These are phyloP conservation scores for Calycopis cecrops DNA, from an alignment of 1,140 invertebrate genomes.

Conservation along the genomic window DNA sequence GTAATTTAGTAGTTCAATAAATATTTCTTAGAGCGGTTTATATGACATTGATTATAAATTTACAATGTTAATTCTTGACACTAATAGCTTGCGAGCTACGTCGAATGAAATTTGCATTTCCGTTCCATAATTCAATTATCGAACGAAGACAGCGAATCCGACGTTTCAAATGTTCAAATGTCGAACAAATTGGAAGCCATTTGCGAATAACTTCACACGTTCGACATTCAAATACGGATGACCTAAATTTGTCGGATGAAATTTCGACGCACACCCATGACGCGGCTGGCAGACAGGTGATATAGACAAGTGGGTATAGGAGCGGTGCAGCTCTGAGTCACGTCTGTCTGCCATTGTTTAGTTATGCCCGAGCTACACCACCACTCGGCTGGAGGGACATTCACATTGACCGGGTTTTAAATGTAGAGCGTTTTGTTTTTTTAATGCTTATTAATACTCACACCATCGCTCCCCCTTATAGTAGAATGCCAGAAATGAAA, in stretches of 20 bases:
- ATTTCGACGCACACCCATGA: background rate
- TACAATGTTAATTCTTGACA: no score
- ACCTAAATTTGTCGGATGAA: constrained; percentile 7
- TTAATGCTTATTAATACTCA: background rate
- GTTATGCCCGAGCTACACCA: constrained; percentile 31
- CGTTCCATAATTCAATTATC: no score
- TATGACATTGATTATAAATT: no score
- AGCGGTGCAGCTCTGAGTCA: constrained; percentile 40
- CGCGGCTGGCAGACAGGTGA: constrained; percentile 1
- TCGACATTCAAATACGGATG: background rate
- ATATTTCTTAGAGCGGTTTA: no score
- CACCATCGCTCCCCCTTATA: no score
- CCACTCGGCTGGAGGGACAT: constrained; percentile 10
- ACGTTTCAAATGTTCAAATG: no score
- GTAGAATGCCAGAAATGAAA: no score
- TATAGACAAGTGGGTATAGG: constrained; percentile 1
- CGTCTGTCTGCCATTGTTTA: constrained; percentile 50
- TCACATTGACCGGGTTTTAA: constrained; percentile 16
- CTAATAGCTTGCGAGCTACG: no score
- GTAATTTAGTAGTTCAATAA: no score
- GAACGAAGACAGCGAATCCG: no score
- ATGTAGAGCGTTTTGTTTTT: background rate
- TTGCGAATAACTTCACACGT: constrained; percentile 1
- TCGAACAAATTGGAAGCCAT: background rate
- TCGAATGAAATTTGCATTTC: no score